Base-by-base conservation (phyloP, 2,113 vertebrate genomes). In the Salvelinus namaycush region DNA sequence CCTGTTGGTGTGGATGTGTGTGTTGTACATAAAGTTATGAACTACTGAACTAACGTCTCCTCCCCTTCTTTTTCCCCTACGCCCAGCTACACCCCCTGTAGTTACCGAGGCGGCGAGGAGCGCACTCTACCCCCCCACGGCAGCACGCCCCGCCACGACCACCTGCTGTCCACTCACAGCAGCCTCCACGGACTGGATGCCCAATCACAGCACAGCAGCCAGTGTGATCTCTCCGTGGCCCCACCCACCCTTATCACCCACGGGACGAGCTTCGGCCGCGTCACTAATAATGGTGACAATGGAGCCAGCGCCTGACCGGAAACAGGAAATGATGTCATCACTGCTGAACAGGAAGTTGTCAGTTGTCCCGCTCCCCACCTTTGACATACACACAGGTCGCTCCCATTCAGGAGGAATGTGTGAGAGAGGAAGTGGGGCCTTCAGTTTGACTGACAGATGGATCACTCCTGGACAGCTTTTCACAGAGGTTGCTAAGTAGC, bases 121-220 rank as follows among this genome's bases (percentile, higher is more conserved):
- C 91, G 94, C 74, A 94, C 2, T n/a, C 59, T 95, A 74, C 94
- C 94, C 84, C 96, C 94, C 84, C 96, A 97, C 1, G 95, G 96
- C 88, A 97, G 96, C 91, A 94, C 94, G 91, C 94, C 96, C 0
- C 93, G 91, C 0, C 95, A 97, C 5, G 94, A 96, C 0, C 96
- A 96, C 71, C 97, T 96, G 0, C 87, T 89, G 65, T 97, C 97
- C 1, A 24, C 91, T 79, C 96, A 98, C 85, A 94, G 95, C 84
- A 98, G 97, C 76, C 93, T 95, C 0, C 96, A 97, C 54, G 93
- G 94, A 14, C 93, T 97, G 0, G 97, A 96, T 0, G 90, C 94
- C 34, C 95, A 95, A 81, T 97, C 97, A 0, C 92, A 93, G 1
- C 96, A 95, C 75, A 79, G 96, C 90, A 99, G 98, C 87, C 64